A percentile compares a stretch with the other conserved stretches of the same genome.
Evolutionary conservation across 2,888 invertebrate genomes (phyloP).

Genomic region (Smittia aterrima): DNA sequence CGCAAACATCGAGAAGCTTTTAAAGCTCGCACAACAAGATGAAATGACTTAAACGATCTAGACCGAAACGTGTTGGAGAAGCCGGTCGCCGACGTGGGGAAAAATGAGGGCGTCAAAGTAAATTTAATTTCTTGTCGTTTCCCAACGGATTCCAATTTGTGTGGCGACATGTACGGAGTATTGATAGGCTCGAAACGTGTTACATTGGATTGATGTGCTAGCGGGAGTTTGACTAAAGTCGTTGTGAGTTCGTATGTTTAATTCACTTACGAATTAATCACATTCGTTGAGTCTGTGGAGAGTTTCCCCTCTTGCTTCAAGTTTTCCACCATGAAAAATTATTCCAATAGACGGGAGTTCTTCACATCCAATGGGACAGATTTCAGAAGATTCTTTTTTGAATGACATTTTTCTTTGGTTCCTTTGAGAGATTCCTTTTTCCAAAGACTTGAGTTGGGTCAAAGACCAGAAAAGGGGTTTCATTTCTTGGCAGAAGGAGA

Average conservation of each 20-base stretch:
- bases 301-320: not conserved
- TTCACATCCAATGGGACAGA: not conserved
- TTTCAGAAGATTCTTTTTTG: not conserved
- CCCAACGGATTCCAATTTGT: constrained; percentile 11
- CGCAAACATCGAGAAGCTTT: not conserved
- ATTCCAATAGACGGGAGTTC: not conserved
- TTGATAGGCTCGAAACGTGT: constrained; percentile 15
- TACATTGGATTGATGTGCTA: constrained; percentile 16
- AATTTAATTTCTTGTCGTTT: constrained; percentile 1
- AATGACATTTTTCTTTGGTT: not conserved
- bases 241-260: not conserved
- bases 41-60: not conserved
- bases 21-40: not conserved
- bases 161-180: constrained; percentile 7
- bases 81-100: not conserved
- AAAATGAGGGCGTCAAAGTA: not conserved
- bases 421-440: not conserved
- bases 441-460: constrained; percentile 4
- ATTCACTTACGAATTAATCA: constrained; percentile 23
- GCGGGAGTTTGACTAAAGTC: not conserved
- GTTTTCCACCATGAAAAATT: not conserved
- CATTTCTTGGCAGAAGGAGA: not conserved
- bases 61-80: not conserved
- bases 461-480: constrained; percentile 1
- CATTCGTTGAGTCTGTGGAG: not conserved